Base-by-base conservation (phyloP, 2,888 invertebrate species). In the Agrochola circellaris region DNA sequence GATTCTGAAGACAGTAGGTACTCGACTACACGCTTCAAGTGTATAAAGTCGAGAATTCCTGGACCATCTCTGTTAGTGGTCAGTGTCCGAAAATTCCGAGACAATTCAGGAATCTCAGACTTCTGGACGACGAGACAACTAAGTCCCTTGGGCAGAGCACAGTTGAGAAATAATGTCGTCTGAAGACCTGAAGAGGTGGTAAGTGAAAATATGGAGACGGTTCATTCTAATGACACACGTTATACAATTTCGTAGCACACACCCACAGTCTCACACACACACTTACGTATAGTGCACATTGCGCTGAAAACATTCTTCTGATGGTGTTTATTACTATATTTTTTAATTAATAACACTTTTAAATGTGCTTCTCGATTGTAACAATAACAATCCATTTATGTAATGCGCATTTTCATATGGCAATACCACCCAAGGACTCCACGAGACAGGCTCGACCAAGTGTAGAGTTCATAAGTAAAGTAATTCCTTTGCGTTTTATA, bases 71-170 rank as follows among this genome's bases (percentile, higher is more conserved):
- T 64, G 67, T 66, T 60, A 64, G 78, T 68, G 83, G 86, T 60
- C 83, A 65, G 56, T 67, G 42, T 62, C 51, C 56, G 62, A 68
- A 85, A 74, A 77, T 77, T 68, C 56, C 38, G 34, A 77, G 70
- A 81, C 68, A 73, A 67, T 73, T 83, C 56, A 71, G 68, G 75
- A 79, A 82, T 85, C 69, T 66, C 61, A 68, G 67, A 74, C 62
- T 85, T 79, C 66, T 64, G 72, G 58, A 81, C 64, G 71, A 65
- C 56, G 60, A 58, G n/a, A n/a, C n/a, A 75, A 74, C 66, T 78
- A 60, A 64, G 67, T 78, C 68, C 34, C 80, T 61, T 67, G 80
- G 61, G 64, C 26, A 61, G 30, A 34, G 20, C 38, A 65, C 7
- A 56, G 51, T 38, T 34, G 42, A 30, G 48, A 58, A 65, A 62